Base-by-base conservation (phyloP, 2,113 vertebrate genomes). In the Eonycteris spelaea region DNA sequence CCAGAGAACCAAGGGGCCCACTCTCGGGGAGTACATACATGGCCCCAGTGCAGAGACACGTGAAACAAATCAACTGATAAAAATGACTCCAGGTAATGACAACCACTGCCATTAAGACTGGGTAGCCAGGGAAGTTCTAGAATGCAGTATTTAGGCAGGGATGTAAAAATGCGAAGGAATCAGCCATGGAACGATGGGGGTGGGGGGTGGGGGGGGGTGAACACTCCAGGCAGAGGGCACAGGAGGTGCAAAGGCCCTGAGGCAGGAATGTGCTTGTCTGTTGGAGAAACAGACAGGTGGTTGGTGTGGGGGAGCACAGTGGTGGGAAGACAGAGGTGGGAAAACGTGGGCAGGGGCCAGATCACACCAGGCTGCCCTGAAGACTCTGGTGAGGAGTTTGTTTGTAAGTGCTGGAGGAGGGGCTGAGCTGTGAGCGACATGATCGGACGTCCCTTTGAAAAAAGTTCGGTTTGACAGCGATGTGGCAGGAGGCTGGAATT, bases 251-350 rank as follows among this genome's bases (percentile, higher is more conserved):
- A 91, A 91, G 63, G 87, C n/a, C 94, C 77, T 35, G 77, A 28
- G 77, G 77, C 77, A 53, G 70, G 28, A 16, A 43, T 24, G 68
- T 19, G 33, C 75, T 14, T n/a, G 75, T 48, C 6, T 0, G 28
- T 28, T 80, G 14, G 40, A 33, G 45, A 35, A 24, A 7, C 14
- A 67, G 79, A 43, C 63, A 24, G 33, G 11, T 0, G 45, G 48
- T 16, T 61, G 15, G 5, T 3, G n/a, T 18, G 0, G 5, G n/a
- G 26, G n/a, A 16, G 21, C 38, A 1, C 6, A 0, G 15, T 0
- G 7, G n/a, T n/a, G n/a, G 24, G 28, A 0, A 16, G 57, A 38
- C 3, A 4, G 24, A 40, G 45, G 26, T 5, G 14, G 45, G 40
- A 38, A 24, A 51, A 59, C 2, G 48, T 0, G 0, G 65, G 7